These are phyloP conservation scores for Dipus sagitta DNA, from an alignment of 2,797 vertebrate species.

Conservation along the genomic window DNA sequence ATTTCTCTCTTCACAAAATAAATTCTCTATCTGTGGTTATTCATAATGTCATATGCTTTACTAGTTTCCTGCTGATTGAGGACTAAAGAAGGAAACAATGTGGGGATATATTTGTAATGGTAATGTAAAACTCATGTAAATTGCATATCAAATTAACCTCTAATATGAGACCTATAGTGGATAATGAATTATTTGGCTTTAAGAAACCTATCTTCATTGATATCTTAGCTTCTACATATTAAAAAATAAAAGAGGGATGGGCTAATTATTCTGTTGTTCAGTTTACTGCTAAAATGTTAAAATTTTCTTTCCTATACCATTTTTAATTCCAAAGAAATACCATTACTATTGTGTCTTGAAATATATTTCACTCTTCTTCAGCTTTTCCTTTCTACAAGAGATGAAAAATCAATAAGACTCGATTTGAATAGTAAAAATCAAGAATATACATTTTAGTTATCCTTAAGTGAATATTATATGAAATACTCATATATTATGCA, in stretches of 20 bases:
- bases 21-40: constrained; percentile 92
- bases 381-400: neutral
- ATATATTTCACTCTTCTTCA: neutral
- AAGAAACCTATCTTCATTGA: neutral
- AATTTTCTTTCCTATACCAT: neutral
- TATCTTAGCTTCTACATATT: neutral
- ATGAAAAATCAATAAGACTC: neutral
- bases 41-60: constrained; percentile 95
- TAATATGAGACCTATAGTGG: neutral
- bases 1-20: constrained; percentile 95
- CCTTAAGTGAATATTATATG: neutral
- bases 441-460: neutral
- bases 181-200: neutral
- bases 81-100: constrained; percentile 85
- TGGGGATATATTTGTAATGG: neutral
- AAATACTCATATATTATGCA: neutral
- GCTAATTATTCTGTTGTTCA: neutral
- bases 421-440: neutral
- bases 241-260: neutral
- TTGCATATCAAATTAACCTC: neutral
- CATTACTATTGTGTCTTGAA: constrained; percentile 3
- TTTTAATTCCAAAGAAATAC: neutral
- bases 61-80: constrained; percentile 91
- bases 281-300: constrained; percentile 14
- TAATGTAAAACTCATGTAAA: neutral